Base-by-base conservation (phyloP, 2,113 vertebrate genomes). In the Tiliqua scincoides region DNA sequence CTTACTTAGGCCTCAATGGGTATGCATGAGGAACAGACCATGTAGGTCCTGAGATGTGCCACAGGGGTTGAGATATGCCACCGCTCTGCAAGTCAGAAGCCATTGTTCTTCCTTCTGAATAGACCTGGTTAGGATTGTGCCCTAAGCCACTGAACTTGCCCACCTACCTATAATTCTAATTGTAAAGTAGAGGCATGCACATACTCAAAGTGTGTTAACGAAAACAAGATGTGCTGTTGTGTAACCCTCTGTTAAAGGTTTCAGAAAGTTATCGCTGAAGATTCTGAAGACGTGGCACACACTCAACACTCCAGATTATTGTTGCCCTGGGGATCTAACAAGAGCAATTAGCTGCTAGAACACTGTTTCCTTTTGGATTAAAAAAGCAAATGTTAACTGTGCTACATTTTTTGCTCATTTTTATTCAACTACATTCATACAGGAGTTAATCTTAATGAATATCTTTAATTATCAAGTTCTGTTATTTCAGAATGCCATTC, bases 321-420 rank as follows among this genome's bases (percentile, higher is more conserved):
- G n/a, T 54, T 71, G 80, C 14, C 65, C 80, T 82, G 70, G 80
- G 25, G 67, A 82, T 35, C n/a, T 81, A 68, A 71, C 21, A 23
- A 7, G 23, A 54, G 21, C 25, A 12, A 82, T 57, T 82, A 57
- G n/a, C 32, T 54, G 68, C n/a, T 54, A 32, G n/a, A 59, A 71
- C 43, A 82, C 4, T 70, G n/a, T 32, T 10, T 70, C 62, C 18
- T 35, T 54, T 35, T 54, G 30, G 62, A 52, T 54, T 57, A 57
- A 81, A 80, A 70, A 82, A 57, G 52, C 74, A 78, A 57, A n/a
- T 78, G 63, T 65, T 73, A 61, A 73, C 37, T 59, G 74, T 85
- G 63, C 54, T 68, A 59, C 35, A 57, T 37, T 59, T 40, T 68
- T 71, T 25, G 37, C 35, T 62, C 27, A 43, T 83, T 83, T 73